Conservation (phyloP, 2,888 invertebrate genomes). For the Coelopa pilipes region DNA sequence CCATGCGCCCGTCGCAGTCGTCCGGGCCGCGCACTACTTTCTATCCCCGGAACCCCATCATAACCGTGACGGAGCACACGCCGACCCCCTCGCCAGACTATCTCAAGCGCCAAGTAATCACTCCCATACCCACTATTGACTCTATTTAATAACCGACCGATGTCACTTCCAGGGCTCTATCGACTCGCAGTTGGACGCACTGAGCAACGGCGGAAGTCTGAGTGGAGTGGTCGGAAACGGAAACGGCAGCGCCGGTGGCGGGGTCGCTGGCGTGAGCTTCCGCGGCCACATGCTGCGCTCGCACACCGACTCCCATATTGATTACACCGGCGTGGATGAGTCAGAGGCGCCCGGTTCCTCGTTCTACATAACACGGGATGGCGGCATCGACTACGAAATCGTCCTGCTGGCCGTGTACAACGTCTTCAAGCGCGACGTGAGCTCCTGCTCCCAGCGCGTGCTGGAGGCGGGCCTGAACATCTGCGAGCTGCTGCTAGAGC, state of each 20-base stretch:
- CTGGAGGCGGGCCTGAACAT: constrained; percentile 94
- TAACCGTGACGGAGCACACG: constrained; percentile 96
- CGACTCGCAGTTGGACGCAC: constrained; percentile 82
- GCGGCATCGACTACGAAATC: constrained; percentile 91
- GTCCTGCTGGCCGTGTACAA: constrained; percentile 87
- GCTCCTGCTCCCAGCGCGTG: constrained; percentile 85
- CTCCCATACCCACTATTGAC: background rate
- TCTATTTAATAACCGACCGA: background rate
- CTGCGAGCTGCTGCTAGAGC: constrained; percentile 89
- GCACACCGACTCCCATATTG: constrained; percentile 92
- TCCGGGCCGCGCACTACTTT: constrained; percentile 63
- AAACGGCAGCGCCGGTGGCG: constrained; percentile 50
- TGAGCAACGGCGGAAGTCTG: constrained; percentile 63
- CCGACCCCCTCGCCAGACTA: constrained; percentile 92
- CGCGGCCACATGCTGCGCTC: constrained; percentile 80
- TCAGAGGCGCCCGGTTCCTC: constrained; percentile 89
- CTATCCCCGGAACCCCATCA: constrained; percentile 90
- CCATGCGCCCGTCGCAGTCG: constrained; percentile 60
- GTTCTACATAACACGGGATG: constrained; percentile 93
- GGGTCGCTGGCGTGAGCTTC: constrained; percentile 53
- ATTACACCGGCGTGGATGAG: constrained; percentile 85
- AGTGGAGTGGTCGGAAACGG: constrained; percentile 51
- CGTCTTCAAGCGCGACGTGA: constrained; percentile 85
- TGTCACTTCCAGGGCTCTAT: constrained; percentile 75
- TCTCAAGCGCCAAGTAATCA: constrained; percentile 77